phyloP scores from a whole-genome alignment of 2,888 invertebrate genomes.

The Tinea trinotella region DNA sequence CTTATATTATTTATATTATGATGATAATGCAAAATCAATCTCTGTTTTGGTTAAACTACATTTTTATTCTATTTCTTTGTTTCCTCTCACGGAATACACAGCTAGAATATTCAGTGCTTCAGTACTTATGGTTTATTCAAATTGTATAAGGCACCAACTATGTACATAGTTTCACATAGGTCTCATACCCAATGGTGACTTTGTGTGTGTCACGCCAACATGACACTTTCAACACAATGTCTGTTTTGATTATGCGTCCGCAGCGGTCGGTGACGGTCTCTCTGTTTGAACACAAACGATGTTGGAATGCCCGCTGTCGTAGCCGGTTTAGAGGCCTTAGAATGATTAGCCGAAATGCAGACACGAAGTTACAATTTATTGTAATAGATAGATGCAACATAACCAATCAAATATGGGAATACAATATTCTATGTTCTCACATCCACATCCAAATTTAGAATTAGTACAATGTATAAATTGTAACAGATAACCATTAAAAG shows the following conservation, averaged over 20 bases:
- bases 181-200: conserved; percentile 20
- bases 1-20: too few species aligned
- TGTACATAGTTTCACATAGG: background rate
- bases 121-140: too few species aligned
- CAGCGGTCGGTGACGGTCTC: conserved; percentile 19
- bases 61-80: too few species aligned
- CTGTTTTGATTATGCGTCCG: conserved; percentile 28
- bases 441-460: too few species aligned
- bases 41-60: too few species aligned
- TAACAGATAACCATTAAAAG: too few species aligned
- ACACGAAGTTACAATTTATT: conserved; percentile 30
- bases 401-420: background rate
- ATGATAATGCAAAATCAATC: too few species aligned
- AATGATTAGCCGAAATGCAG: conserved; percentile 43
- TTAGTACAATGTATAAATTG: too few species aligned
- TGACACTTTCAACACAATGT: conserved; percentile 30
- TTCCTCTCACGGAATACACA: too few species aligned
- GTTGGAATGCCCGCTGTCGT: conserved; percentile 38
- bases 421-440: background rate
- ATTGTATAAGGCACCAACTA: too few species aligned
- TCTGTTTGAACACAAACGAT: conserved; percentile 24
- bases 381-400: conserved; percentile 6
- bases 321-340: conserved; percentile 35
- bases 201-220: conserved; percentile 34
- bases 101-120: too few species aligned